Base-by-base conservation (phyloP, 2,888 invertebrate species). In the Peribatodes rhomboidaria region DNA sequence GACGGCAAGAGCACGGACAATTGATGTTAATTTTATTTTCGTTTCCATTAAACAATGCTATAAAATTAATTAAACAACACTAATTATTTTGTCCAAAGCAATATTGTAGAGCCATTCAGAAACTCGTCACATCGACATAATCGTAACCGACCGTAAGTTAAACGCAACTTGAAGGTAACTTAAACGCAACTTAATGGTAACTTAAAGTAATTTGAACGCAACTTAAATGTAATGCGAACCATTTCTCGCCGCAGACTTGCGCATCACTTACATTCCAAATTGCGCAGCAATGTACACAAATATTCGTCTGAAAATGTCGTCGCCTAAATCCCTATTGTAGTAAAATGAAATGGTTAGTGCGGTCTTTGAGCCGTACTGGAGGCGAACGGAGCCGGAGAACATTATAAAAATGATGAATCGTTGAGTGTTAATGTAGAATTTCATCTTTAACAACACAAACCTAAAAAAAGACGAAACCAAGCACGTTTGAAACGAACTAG, bases 221-320 rank as follows among this genome's bases (percentile, higher is more conserved):
- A 52, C 49, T 33, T 42, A 52, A 70, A 69, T 64, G 71, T 68
- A 67, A 66, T 60, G 64, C 18, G 14, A 50, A 71, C 52, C 55
- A 57, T 52, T 37, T 71, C 66, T 64, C 65, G 69, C 67, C 70
- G 63, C 72, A 69, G 65, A 64, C 63, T 62, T 58, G 72, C 69
- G 67, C 72, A 69, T 73, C 70, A 74, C 78, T 72, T 69, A 79
- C 68, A 77, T 81, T 73, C 77, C 78, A 56, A 71, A 73, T 72
- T 62, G 72, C 64, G 63, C 69, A 75, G 78, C 75, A 79, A 76
- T 79, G 74, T 72, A 69, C 66, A 71, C 54, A 79, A 77, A 76
- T 79, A 80, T 81, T 77, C 74, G 74, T 41, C 54, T 53, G 42
- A 57, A 61, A 66, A 63, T 64, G 62, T 59, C 66, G 59, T 61